Base-by-base conservation (phyloP, 2,888 invertebrate species). In the Cryptocheilus praepositus region DNA sequence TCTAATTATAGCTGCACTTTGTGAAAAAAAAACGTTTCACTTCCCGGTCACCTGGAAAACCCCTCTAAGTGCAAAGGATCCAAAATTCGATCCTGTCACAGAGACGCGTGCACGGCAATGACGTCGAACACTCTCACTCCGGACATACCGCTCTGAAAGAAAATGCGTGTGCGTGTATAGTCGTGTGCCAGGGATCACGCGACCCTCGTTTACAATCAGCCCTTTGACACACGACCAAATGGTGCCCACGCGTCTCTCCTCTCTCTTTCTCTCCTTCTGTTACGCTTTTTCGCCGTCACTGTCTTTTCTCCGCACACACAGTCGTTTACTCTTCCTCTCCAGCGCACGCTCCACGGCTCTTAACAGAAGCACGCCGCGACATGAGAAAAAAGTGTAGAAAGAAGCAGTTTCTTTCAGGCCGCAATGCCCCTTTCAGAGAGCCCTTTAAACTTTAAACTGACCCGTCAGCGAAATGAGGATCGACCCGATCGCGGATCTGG, bases 161-260 rank as follows among this genome's bases (percentile, higher is more conserved):
- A 25, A 59, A 60, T 5, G 58, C 60, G 65, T 67, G 65, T 61
- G 65, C 64, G 66, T 54, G 74, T 64, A 83, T 81, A 70, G 82
- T 82, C 80, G 80, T 73, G 75, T 70, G 78, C 70, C 74, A 49
- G 61, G 73, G 82, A 79, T 79, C 78, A 77, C 71, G 78, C 79
- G 77, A 80, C 70, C 78, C 79, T 80, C 76, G 75, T 80, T 77
- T 67, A 74, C 74, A 73, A 76, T 82, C 76, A 76, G 74, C 81
- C 72, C 83, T 82, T 82, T 82, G 82, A 82, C 80, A 76, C 71
- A 81, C 77, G 81, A 67, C 73, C 70, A 72, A 77, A 73, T 68
- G 81, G 74, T 68, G 68, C 77, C 72, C 73, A 78, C 77, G 76
- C 77, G 60, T n/a, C n/a, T 7, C 36, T 11, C 36, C 8, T 11